Conservation (phyloP, 2,113 vertebrate genomes). For the Cisticola juncidis region DNA sequence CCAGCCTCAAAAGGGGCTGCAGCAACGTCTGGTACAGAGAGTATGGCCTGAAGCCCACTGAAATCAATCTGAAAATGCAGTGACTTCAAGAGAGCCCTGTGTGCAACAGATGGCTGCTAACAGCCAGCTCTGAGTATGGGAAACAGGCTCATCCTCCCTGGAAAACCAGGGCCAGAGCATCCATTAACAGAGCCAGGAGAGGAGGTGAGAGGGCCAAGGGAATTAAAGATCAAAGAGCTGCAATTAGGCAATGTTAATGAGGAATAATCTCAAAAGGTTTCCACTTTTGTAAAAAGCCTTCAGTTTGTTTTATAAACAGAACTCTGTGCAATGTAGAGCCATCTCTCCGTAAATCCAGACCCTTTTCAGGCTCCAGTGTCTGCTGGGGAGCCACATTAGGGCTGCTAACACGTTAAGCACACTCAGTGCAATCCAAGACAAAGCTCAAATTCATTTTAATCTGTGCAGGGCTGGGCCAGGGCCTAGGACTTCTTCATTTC, state of each 20-base stretch:
- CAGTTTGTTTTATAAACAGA: constrained; percentile 1
- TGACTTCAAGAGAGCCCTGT: neutral
- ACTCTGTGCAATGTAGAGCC: neutral
- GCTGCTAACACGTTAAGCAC: neutral
- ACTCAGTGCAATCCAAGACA: neutral
- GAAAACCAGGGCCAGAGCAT: neutral
- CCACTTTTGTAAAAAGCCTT: neutral
- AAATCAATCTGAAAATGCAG: neutral
- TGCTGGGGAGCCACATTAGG: neutral
- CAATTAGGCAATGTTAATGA: constrained; percentile 31
- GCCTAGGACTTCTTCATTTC: neutral
- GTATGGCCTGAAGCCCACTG: neutral
- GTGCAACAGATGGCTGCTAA: neutral
- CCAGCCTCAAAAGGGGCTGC: neutral
- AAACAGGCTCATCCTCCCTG: neutral
- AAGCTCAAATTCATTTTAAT: neutral
- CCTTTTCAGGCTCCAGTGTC: neutral
- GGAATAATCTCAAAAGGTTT: neutral
- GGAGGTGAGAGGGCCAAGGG: neutral
- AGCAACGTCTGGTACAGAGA: neutral
- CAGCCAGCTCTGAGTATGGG: neutral
- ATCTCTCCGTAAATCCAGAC: neutral
- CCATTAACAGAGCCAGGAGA: neutral
- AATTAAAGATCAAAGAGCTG: constrained; percentile 34
- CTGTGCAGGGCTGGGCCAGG: neutral